Percentiles rank a stretch among this genome's conserved stretches.
phyloP scores from a whole-genome alignment of 2,888 invertebrate species.

The Gymnosoma rotundatum region DNA sequence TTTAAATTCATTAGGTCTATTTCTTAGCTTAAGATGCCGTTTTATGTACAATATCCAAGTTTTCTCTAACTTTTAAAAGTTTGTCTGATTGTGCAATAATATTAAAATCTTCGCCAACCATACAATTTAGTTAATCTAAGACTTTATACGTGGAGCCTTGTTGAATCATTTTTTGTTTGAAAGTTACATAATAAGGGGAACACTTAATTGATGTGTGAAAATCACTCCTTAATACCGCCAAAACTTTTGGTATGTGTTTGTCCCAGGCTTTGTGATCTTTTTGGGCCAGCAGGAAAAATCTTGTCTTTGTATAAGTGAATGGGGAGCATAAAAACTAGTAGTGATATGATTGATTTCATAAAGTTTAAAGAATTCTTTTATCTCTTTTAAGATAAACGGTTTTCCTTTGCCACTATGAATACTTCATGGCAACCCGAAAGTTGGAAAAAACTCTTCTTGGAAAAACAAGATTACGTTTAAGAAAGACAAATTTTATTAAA shows the following conservation, averaged over 20 bases:
- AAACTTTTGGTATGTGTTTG: too few relatives aligned
- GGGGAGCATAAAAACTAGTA: not conserved
- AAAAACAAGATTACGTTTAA: not conserved
- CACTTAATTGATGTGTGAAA: conserved; percentile 1
- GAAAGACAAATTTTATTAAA: not conserved
- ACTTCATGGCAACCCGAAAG: not conserved
- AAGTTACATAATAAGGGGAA: not conserved
- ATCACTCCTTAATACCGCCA: not conserved
- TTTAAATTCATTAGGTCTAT: not conserved
- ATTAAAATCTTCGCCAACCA: too few relatives aligned
- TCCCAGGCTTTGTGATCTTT: too few relatives aligned
- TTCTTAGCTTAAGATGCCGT: not conserved
- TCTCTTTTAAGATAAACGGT: not conserved
- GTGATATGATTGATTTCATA: not conserved
- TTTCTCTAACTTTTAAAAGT: not conserved
- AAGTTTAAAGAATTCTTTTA: not conserved
- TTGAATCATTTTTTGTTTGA: not conserved
- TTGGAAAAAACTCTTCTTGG: too few relatives aligned
- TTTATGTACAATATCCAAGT: not conserved
- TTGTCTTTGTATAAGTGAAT: not conserved
- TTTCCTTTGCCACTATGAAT: not conserved
- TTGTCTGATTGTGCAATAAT: too few relatives aligned
- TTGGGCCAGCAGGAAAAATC: too few relatives aligned
- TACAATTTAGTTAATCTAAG: not conserved
- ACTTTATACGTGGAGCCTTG: not conserved